Evolutionary conservation across 1,140 invertebrate genomes (phyloP), one percentile per base, ranked within the genome.

Genomic region (Drosophila pachea): DNA sequence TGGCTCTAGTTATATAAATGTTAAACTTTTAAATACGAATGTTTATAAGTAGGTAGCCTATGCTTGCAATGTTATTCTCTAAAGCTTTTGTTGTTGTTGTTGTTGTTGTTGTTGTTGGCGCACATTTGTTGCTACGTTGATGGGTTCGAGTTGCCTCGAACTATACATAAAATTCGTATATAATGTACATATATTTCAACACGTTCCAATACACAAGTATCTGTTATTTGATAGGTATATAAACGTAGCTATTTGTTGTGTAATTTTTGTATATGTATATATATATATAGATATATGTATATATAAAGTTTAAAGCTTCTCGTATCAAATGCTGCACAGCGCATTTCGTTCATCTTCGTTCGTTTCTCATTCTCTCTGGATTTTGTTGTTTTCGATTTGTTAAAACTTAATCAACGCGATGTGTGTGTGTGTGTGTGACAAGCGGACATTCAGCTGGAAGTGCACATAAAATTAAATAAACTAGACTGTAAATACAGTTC

Each of bases 221-320:
- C 22, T 22, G 22, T 22, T 63, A 31, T 49, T 22, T 54, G 54
- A 61, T 59, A n/a, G n/a, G n/a, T n/a, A n/a, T n/a, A 16, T 58
- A 47, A 31, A 16, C 54, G 22, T 22, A 22, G 22, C 22, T 22
- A 22, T 22, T 22, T 22, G 22, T 22, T 22, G 22, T 22, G 22
- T 22, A 22, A 22, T 22, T 22, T 22, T 22, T 22, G 12, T 43
- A 7, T 14, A 42, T 32, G 36, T 68, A 61, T 71, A 42, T 63
- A 53, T 59, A 54, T 63, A 58, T 32, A 43, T 47, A 60, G 64
- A 38, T 45, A 29, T 66, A 65, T 71, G 62, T 62, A 31, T 69
- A 58, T 68, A 73, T 68, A 58, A 62, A 68, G 40, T 68, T 68
- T 73, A 71, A 71, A 71, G 68, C 68, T 71, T 71, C 49, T 71